phyloP scores from a whole-genome alignment of 2,113 vertebrate genomes.

The Hippocampus comes region DNA sequence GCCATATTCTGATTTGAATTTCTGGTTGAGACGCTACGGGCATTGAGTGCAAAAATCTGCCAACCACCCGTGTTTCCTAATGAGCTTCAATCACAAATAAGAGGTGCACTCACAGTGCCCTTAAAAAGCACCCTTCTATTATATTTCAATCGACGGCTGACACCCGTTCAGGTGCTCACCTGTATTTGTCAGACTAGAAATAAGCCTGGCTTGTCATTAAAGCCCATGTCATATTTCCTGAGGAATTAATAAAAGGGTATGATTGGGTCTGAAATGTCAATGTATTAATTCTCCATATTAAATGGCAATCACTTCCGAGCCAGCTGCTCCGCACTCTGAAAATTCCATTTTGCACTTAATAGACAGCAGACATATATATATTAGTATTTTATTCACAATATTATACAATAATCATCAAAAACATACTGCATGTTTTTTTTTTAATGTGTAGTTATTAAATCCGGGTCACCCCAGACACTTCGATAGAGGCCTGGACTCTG shows the following conservation, averaged over 20 bases:
- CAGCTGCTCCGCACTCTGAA: neutral
- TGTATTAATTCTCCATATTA: slow-evolving; percentile 4
- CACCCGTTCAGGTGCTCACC: neutral
- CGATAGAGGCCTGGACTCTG: too few relatives aligned
- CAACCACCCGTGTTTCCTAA: slow-evolving; percentile 7
- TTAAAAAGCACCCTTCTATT: neutral
- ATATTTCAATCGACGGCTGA: neutral
- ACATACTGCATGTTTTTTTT: too few relatives aligned
- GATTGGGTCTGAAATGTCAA: slow-evolving; percentile 7
- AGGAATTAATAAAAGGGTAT: neutral
- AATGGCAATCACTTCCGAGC: neutral
- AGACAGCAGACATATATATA: neutral
- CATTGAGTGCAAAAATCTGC: slow-evolving; percentile 8
- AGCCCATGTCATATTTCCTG: neutral
- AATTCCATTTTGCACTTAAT: neutral
- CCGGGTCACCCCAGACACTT: too few relatives aligned
- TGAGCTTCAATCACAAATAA: slow-evolving; percentile 8
- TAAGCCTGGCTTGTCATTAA: neutral
- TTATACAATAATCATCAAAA: too few relatives aligned
- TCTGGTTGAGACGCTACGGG: slow-evolving; percentile 12
- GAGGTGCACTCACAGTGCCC: neutral
- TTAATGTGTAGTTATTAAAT: too few relatives aligned
- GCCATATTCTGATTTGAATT: slow-evolving; percentile 39
- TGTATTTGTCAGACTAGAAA: neutral
- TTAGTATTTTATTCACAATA: too few relatives aligned